These are phyloP conservation scores for Thamnophis elegans DNA, from an alignment of 2,797 vertebrate species.

Conservation along the genomic window DNA sequence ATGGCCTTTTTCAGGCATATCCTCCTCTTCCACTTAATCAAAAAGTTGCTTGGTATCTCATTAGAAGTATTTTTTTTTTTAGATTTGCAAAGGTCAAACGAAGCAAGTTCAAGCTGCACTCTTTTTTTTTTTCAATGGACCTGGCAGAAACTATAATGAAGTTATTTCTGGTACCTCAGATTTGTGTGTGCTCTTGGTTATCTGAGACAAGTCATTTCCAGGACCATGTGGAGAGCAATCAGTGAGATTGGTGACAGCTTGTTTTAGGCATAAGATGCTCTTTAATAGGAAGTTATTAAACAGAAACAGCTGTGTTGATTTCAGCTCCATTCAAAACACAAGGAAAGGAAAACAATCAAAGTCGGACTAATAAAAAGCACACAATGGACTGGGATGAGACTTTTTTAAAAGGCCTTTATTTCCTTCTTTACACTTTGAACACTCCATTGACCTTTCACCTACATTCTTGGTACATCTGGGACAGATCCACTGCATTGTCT, in stretches of 20 bases:
- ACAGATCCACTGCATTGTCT: not conserved
- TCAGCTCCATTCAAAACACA: constrained; percentile 40
- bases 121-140: constrained; percentile 14
- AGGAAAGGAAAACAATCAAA: constrained; percentile 53
- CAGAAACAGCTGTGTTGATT: constrained; percentile 61
- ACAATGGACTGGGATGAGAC: constrained; percentile 40
- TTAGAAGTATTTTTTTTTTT: not conserved
- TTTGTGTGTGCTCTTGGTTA: constrained; percentile 8
- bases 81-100: constrained; percentile 3
- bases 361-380: constrained; percentile 37
- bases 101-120: not conserved
- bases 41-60: not conserved
- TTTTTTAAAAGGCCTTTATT: constrained; percentile 1
- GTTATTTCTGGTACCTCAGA: constrained; percentile 26
- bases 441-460: constrained; percentile 43
- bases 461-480: constrained; percentile 26
- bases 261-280: constrained; percentile 52
- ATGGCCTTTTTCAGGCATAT: not conserved
- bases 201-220: constrained; percentile 31
- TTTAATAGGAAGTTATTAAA: constrained; percentile 59
- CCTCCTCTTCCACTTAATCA: not conserved
- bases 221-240: constrained; percentile 47
- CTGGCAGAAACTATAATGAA: not conserved
- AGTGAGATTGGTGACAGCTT: constrained; percentile 45
- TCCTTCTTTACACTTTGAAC: constrained; percentile 44